A percentile compares a stretch with the other conserved stretches of the same genome.
These are phyloP conservation scores for Hemistola chrysoprasaria DNA, from an alignment of 2,888 invertebrate genomes.

Conservation along the genomic window DNA sequence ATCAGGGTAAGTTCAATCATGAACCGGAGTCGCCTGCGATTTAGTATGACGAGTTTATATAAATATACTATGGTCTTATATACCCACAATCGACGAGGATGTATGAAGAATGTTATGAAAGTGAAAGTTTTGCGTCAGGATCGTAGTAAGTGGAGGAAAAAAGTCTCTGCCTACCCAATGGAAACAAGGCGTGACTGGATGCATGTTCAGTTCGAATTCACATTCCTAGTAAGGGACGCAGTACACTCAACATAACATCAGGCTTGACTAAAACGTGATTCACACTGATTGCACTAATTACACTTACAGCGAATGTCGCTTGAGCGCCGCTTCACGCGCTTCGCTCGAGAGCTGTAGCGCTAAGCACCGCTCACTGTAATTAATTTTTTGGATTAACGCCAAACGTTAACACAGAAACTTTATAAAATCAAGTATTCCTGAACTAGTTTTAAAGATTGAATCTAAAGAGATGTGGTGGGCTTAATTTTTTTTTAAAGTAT, in stretches of 20 bases:
- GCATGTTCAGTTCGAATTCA: not conserved
- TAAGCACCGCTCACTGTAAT: conserved; percentile 58
- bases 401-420: conserved; percentile 44
- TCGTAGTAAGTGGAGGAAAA: no score
- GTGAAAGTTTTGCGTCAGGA: no score
- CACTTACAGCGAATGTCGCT: conserved; percentile 46
- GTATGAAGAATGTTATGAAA: no score
- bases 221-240: conserved; percentile 11
- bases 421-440: conserved; percentile 11
- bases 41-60: no score
- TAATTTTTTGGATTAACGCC: conserved; percentile 73
- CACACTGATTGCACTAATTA: conserved; percentile 70
- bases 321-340: conserved; percentile 31
- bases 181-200: no score
- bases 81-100: no score
- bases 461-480: not conserved
- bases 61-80: no score
- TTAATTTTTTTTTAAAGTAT: no score
- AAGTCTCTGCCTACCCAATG: no score
- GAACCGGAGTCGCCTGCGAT: no score
- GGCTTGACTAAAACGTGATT: conserved; percentile 64
- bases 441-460: conserved; percentile 11
- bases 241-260: conserved; percentile 44
- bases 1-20: no score
- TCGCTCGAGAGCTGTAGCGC: conserved; percentile 34